Conservation (phyloP, 2,888 invertebrate species). For the Agriotes lineatus region DNA sequence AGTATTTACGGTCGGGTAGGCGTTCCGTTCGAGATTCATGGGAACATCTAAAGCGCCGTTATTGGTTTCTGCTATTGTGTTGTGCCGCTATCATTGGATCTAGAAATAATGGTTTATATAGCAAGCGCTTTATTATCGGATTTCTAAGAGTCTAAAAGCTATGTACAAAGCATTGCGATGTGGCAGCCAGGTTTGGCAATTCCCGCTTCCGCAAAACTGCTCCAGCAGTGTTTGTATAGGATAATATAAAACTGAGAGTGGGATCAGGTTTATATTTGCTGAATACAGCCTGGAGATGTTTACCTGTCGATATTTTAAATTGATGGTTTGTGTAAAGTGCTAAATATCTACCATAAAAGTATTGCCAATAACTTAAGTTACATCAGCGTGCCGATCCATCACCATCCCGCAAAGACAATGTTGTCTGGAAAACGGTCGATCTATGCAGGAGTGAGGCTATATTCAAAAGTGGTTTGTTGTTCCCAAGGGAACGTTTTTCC, state of each 20-base stretch:
- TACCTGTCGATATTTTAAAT: conserved; percentile 41
- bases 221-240: not conserved
- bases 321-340: conserved; percentile 42
- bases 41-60: conserved; percentile 58
- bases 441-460: too few relatives aligned
- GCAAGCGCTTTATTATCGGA: conserved; percentile 44
- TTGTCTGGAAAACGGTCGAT: conserved; percentile 33
- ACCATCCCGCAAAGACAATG: conserved; percentile 36
- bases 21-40: conserved; percentile 63
- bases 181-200: conserved; percentile 5
- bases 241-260: conserved; percentile 20
- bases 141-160: conserved; percentile 40
- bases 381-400: conserved; percentile 38
- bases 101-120: conserved; percentile 48
- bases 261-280: conserved; percentile 19
- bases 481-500: too few relatives aligned
- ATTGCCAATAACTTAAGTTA: conserved; percentile 40
- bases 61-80: conserved; percentile 56
- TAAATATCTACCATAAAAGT: conserved; percentile 41
- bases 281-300: conserved; percentile 25
- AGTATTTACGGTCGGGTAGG: conserved; percentile 56
- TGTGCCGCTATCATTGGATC: conserved; percentile 46
- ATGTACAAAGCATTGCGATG: conserved; percentile 32
- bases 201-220: conserved; percentile 4
- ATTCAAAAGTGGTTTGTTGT: too few relatives aligned